Percentiles rank a stretch among this genome's conserved stretches.
phyloP scores from a whole-genome alignment of 2,888 invertebrate genomes.

The Incurvaria masculella region DNA sequence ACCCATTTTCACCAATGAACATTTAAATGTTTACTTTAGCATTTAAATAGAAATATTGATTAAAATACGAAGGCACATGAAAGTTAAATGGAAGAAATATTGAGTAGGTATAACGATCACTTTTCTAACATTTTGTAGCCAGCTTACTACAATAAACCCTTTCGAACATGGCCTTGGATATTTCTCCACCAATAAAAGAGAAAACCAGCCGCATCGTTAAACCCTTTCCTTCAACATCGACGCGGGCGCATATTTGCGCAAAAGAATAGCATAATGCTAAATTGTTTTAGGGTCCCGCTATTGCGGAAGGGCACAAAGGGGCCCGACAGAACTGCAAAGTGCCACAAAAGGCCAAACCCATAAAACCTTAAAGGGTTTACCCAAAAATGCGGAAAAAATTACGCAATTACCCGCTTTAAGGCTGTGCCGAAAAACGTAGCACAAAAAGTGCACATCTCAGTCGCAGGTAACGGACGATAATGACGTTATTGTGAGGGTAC shows the following conservation, averaged over 20 bases:
- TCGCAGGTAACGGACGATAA: constrained; percentile 38
- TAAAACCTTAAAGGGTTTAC: constrained; percentile 54
- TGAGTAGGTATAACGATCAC: no score
- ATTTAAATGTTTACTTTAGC: no score
- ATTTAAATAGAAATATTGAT: no score
- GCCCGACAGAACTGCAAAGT: constrained; percentile 32
- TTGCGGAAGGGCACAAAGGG: constrained; percentile 49
- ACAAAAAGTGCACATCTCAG: constrained; percentile 32
- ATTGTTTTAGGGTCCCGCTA: constrained; percentile 42
- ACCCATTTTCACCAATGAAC: no score
- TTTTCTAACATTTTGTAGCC: no score
- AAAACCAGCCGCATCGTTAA: constrained; percentile 36
- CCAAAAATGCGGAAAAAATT: constrained; percentile 52
- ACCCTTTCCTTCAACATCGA: constrained; percentile 35
- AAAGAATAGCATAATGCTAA: constrained; percentile 47
- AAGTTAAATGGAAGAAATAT: no score
- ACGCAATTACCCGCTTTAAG: constrained; percentile 48
- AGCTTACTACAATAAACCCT: no score
- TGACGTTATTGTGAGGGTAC: constrained; percentile 22
- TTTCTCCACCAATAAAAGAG: constrained; percentile 33
- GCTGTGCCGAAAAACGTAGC: constrained; percentile 23
- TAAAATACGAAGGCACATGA: no score
- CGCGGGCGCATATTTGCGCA: constrained; percentile 34
- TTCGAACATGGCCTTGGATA: not conserved
- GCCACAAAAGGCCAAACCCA: constrained; percentile 42